phyloP scores from a whole-genome alignment of 64 coral and sea anemone species.

The Montipora efflorescens region DNA sequence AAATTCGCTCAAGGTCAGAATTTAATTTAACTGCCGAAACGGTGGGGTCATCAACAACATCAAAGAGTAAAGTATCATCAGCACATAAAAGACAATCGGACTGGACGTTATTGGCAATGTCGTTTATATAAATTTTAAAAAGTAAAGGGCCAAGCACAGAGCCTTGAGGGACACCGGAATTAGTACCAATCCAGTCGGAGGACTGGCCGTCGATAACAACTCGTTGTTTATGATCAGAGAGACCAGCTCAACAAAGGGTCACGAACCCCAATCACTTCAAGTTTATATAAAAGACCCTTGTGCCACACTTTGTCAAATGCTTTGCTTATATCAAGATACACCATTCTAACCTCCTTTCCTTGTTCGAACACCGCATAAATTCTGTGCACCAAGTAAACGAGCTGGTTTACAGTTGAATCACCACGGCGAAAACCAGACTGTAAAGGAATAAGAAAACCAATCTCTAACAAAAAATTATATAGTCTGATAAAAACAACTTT shows the following conservation, averaged over 20 bases:
- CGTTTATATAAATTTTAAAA: slow-evolving; percentile 60
- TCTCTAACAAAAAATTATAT: slow-evolving; percentile 12
- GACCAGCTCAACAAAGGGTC: slow-evolving; percentile 34
- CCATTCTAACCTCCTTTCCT: slow-evolving; percentile 11
- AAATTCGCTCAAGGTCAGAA: not conserved
- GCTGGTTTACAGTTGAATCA: slow-evolving; percentile 30
- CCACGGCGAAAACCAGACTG: not conserved
- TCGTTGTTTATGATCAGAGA: slow-evolving; percentile 18
- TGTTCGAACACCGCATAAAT: slow-evolving; percentile 1
- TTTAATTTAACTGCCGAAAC: slow-evolving; percentile 1
- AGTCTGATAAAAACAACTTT: slow-evolving; percentile 6
- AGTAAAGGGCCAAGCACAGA: slow-evolving; percentile 52
- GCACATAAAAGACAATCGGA: slow-evolving; percentile 49
- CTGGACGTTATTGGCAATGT: slow-evolving; percentile 1
- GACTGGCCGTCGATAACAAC: slow-evolving; percentile 46
- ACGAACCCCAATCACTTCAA: slow-evolving; percentile 19
- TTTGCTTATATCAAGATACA: slow-evolving; percentile 33
- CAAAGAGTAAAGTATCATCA: slow-evolving; percentile 55
- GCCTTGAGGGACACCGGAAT: slow-evolving; percentile 28
- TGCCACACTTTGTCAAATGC: slow-evolving; percentile 60
- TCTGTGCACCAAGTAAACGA: not conserved
- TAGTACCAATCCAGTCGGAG: not conserved
- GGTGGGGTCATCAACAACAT: not conserved
- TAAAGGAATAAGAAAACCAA: too few relatives aligned
- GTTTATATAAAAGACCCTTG: slow-evolving; percentile 49